These are phyloP conservation scores for Eueides isabella DNA, from an alignment of 1,140 invertebrate genomes.

Conservation along the genomic window DNA sequence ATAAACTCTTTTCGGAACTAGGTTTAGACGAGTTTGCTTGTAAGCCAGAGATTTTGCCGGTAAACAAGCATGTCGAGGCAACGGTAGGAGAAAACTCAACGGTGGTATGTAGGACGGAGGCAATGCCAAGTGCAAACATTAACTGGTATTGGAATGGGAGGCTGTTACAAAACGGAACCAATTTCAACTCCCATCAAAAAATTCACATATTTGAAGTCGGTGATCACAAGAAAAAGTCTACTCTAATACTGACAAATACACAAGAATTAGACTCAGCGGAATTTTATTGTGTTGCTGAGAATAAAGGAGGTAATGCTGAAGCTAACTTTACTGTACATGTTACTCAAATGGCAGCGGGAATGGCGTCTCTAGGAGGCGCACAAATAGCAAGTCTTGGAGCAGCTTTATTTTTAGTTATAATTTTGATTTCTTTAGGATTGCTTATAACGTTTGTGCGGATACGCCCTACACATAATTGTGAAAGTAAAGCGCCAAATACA, in stretches of 20 bases:
- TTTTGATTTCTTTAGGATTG: slow-evolving; percentile 89
- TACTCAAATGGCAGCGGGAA: slow-evolving; percentile 88
- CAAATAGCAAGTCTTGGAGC: slow-evolving; percentile 93
- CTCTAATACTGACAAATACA: slow-evolving; percentile 92
- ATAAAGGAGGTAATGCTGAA: slow-evolving; percentile 95
- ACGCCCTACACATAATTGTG: slow-evolving; percentile 86
- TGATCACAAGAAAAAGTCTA: slow-evolving; percentile 88
- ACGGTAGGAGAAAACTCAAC: slow-evolving; percentile 92
- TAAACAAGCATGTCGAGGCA: slow-evolving; percentile 89
- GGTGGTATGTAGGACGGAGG: slow-evolving; percentile 90
- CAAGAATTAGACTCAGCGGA: slow-evolving; percentile 94
- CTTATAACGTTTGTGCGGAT: slow-evolving; percentile 88
- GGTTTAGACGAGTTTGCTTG: slow-evolving; percentile 93
- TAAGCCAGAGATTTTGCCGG: slow-evolving; percentile 90
- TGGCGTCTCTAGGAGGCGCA: slow-evolving; percentile 90
- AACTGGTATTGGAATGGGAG: slow-evolving; percentile 95
- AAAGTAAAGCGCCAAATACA: slow-evolving; percentile 89
- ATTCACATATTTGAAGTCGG: slow-evolving; percentile 91
- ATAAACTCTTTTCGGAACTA: slow-evolving; percentile 88
- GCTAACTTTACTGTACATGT: slow-evolving; percentile 95
- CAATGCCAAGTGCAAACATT: slow-evolving; percentile 90
- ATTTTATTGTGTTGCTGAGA: slow-evolving; percentile 95
- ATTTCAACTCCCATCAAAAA: slow-evolving; percentile 90
- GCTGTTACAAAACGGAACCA: slow-evolving; percentile 89
- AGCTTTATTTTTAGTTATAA: slow-evolving; percentile 89